phyloP scores from a whole-genome alignment of 2,888 invertebrate species.

The Polia nebulosa region DNA sequence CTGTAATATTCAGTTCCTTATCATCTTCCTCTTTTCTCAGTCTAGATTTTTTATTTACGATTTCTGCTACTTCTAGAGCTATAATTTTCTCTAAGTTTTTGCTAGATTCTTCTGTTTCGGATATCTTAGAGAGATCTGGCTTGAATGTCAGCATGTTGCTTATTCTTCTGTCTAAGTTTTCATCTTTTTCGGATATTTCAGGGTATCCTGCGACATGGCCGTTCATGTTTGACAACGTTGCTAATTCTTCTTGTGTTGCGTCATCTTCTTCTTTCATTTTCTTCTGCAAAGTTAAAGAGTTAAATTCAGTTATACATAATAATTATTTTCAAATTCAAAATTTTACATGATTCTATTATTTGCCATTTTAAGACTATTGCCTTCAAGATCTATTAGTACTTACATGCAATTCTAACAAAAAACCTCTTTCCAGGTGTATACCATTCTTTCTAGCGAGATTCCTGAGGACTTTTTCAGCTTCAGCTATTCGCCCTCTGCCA shows the following conservation, averaged over 20 bases:
- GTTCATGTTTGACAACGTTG: conserved; percentile 76
- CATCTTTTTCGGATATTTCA: conserved; percentile 71
- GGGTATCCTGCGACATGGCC: conserved; percentile 72
- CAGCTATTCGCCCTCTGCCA: conserved; percentile 92
- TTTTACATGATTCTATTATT: no score
- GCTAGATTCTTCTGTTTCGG: conserved; percentile 74
- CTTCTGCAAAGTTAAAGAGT: conserved; percentile 75
- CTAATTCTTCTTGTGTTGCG: conserved; percentile 72
- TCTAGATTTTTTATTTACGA: conserved; percentile 77
- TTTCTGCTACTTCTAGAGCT: conserved; percentile 81
- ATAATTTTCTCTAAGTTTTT: conserved; percentile 77
- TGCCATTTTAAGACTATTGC: no score
- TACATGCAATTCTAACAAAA: conserved; percentile 92
- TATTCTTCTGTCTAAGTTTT: conserved; percentile 80
- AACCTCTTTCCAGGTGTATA: conserved; percentile 89
- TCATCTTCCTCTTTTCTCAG: conserved; percentile 68
- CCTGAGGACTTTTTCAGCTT: conserved; percentile 92
- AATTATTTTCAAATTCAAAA: background rate
- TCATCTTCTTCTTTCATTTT: conserved; percentile 82
- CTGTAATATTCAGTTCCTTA: conserved; percentile 62
- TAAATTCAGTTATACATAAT: background rate
- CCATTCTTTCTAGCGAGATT: conserved; percentile 92
- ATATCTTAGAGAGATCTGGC: conserved; percentile 77
- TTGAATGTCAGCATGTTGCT: conserved; percentile 85
- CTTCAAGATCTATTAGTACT: conserved; percentile 57